Percentiles rank a stretch among this genome's conserved stretches.
Conservation (phyloP, 2,888 invertebrate species). For the Stictocephala bisonia region DNA sequence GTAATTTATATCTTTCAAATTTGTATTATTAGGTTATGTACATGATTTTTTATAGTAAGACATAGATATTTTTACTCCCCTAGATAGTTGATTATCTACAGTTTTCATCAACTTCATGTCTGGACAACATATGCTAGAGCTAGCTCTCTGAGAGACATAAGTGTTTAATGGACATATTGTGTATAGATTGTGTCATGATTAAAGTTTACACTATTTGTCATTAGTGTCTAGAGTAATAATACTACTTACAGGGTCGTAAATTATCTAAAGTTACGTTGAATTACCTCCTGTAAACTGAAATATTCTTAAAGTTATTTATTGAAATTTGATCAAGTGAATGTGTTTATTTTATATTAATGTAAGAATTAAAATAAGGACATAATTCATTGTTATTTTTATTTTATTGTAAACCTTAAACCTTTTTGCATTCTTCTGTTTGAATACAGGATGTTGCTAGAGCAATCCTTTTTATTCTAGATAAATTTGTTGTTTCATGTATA, state of each 20-base stretch:
- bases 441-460: too few relatives aligned
- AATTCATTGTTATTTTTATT: background rate
- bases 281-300: too few relatives aligned
- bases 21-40: conserved; percentile 33
- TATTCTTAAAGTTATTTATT: background rate
- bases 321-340: conserved; percentile 18
- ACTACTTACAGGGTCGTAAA: conserved; percentile 24
- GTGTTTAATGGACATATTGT: background rate
- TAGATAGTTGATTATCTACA: conserved; percentile 28
- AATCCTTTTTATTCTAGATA: too few relatives aligned
- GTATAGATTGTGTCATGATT: conserved; percentile 24
- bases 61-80: conserved; percentile 3
- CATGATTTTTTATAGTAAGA: conserved; percentile 1
- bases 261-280: background rate
- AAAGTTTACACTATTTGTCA: conserved; percentile 23
- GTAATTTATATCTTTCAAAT: conserved; percentile 28
- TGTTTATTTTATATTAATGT: conserved; percentile 39
- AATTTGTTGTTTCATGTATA: too few relatives aligned
- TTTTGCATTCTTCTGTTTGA: too few relatives aligned
- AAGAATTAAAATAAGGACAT: conserved; percentile 5
- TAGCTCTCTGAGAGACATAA: too few relatives aligned
- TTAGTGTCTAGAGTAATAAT: conserved; percentile 30
- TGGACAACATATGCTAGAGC: too few relatives aligned
- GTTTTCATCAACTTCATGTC: conserved; percentile 15
- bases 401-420: too few relatives aligned